Base-by-base conservation (phyloP, 2,888 invertebrate genomes). In the Adelognathus sp. region DNA sequence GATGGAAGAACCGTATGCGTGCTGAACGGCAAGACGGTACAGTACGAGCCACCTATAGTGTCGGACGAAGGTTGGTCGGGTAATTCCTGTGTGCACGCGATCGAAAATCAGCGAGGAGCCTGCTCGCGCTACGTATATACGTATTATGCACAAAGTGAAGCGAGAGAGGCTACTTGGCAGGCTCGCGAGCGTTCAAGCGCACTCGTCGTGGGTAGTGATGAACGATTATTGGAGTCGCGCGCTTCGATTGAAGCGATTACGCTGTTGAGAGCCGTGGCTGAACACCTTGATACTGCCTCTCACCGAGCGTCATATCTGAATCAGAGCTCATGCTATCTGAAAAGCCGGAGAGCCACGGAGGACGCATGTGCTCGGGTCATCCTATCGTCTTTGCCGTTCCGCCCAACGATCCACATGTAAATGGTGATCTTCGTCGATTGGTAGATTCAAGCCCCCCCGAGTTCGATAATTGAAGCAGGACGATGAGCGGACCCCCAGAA, bases 201-300 rank as follows among this genome's bases (percentile, higher is more conserved):
- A 73, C 64, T 66, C 66, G 39, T 54, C 56, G 73, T 66, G 29
- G 60, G 61, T 74, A 33, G 67, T 74, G 67, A 67, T 74, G 74
- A 74, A 67, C 66, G 74, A 66, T 74, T 74, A 74, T 66, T 74
- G 60, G 60, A 39, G 50, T 52, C 58, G 39, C 50, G 66, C 39
- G 60, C 46, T 61, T 39, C 67, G 67, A 74, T 74, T 60, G 60
- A 74, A 60, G 33, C 39, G 58, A 67, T 66, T 67, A 58, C 46
- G 54, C 46, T 24, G 33, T 33, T 36, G n/a, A n/a, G 33, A 33
- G 24, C 46, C 21, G n/a, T 21, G 21, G 44, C 52, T 14, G 36
- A 61, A 36, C 41, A 63, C 41, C 61, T 41, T 41, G 39, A 73
- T 46, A 33, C 33, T 50, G 50, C 50, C 24, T 64, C 36, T 50